phyloP scores from a whole-genome alignment of 2,113 vertebrate species.

The Monopterus albus region DNA sequence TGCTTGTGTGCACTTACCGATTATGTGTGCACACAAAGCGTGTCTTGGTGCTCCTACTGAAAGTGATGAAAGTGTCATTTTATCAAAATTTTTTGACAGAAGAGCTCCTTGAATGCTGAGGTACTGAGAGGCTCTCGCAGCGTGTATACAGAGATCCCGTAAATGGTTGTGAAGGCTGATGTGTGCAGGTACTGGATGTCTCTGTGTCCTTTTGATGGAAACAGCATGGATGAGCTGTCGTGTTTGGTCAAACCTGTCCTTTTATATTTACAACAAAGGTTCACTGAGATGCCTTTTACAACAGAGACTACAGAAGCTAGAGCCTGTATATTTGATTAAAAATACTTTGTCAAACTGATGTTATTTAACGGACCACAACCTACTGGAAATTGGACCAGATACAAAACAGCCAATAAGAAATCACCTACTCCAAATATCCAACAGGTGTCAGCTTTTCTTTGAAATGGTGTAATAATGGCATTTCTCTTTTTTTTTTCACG shows the following conservation, averaged over 20 bases:
- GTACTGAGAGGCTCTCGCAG: constrained; percentile 27
- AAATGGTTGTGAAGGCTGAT: constrained; percentile 46
- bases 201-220: constrained; percentile 36
- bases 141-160: constrained; percentile 4
- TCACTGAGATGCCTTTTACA: background rate
- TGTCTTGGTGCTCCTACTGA: constrained; percentile 41
- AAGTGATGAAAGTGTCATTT: constrained; percentile 71
- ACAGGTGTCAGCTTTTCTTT: too few species aligned
- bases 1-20: background rate
- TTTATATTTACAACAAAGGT: constrained; percentile 7
- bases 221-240: constrained; percentile 34
- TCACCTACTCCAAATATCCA: too few species aligned
- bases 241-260: constrained; percentile 40
- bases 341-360: too few species aligned
- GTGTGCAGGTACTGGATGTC: constrained; percentile 38
- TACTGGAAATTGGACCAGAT: too few species aligned
- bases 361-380: too few species aligned
- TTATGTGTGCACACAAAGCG: background rate
- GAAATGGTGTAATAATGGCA: too few species aligned
- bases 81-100: constrained; percentile 63
- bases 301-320: background rate
- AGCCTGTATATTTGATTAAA: background rate
- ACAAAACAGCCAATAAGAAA: too few species aligned
- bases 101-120: constrained; percentile 60
- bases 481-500: too few species aligned